Conservation (phyloP, 2,113 vertebrate genomes). For the Oceanodroma tethys region DNA sequence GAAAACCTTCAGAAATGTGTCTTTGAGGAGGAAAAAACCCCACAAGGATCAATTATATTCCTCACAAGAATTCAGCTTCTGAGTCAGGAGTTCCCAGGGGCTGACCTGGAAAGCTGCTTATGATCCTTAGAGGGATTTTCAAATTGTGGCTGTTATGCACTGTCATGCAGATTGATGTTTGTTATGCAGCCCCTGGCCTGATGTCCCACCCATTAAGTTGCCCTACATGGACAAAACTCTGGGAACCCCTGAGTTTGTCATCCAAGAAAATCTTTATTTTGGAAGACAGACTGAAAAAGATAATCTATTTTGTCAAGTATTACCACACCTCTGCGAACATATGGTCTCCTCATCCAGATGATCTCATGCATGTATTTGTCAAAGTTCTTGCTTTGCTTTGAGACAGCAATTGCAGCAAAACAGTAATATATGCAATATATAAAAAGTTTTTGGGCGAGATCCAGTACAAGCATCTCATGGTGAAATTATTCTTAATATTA, state of each 20-base stretch:
- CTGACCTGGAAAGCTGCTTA: not conserved
- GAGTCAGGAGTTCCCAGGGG: not conserved
- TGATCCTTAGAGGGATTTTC: not conserved
- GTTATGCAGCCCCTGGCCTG: not conserved
- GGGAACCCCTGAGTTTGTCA: not conserved
- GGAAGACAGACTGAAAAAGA: slow-evolving; percentile 16
- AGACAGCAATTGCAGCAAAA: not conserved
- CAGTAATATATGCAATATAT: not conserved
- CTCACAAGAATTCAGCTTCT: not conserved
- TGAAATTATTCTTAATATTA: slow-evolving; percentile 18
- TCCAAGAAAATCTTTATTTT: slow-evolving; percentile 33
- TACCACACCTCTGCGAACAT: slow-evolving; percentile 26
- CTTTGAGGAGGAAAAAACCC: not conserved
- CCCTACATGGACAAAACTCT: not conserved
- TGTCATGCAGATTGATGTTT: not conserved
- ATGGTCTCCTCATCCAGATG: not conserved
- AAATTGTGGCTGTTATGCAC: not conserved
- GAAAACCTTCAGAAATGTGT: not conserved
- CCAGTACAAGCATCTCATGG: not conserved
- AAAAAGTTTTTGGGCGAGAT: not conserved
- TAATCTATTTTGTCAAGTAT: slow-evolving; percentile 1
- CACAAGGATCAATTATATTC: not conserved
- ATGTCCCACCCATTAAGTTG: not conserved
- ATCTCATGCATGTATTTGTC: slow-evolving; percentile 17
- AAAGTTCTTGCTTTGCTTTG: slow-evolving; percentile 27